Conservation (phyloP, 1,140 invertebrate species). For the Cryptotermes secundus region DNA sequence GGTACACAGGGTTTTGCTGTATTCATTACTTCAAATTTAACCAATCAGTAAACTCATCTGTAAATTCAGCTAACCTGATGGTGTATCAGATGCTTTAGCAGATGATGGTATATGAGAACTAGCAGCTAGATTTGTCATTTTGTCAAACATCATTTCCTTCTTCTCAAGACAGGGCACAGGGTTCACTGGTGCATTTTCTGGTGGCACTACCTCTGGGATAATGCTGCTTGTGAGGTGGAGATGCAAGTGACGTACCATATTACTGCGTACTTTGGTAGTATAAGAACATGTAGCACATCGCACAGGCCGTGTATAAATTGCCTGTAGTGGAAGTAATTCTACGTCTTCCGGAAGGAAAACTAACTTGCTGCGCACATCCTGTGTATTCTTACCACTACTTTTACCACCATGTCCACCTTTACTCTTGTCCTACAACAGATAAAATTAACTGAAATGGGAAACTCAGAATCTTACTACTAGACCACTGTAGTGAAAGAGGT, state of each 20-base stretch:
- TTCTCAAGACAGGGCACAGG: slow-evolving; percentile 76
- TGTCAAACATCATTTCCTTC: slow-evolving; percentile 78
- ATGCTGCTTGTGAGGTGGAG: slow-evolving; percentile 61
- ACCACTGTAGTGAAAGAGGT: no score
- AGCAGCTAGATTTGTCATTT: slow-evolving; percentile 77
- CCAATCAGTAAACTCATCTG: not conserved
- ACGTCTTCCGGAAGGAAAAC: slow-evolving; percentile 61
- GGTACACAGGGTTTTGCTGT: no score
- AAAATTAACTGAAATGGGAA: no score
- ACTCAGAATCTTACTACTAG: no score
- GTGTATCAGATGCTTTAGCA: not conserved
- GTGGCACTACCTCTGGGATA: slow-evolving; percentile 60
- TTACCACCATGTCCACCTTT: not conserved
- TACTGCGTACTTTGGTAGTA: slow-evolving; percentile 70
- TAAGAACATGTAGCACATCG: slow-evolving; percentile 67
- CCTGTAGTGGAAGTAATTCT: slow-evolving; percentile 59
- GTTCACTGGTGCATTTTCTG: slow-evolving; percentile 57
- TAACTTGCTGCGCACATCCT: slow-evolving; percentile 44
- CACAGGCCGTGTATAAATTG: slow-evolving; percentile 62
- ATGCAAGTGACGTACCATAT: slow-evolving; percentile 70
- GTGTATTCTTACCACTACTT: not conserved
- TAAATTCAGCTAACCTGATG: slow-evolving; percentile 29
- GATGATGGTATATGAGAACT: slow-evolving; percentile 56
- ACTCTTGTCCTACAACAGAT: not conserved
- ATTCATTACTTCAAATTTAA: no score